Conservation (phyloP, 1,140 invertebrate species). For the Magallana gigas region DNA sequence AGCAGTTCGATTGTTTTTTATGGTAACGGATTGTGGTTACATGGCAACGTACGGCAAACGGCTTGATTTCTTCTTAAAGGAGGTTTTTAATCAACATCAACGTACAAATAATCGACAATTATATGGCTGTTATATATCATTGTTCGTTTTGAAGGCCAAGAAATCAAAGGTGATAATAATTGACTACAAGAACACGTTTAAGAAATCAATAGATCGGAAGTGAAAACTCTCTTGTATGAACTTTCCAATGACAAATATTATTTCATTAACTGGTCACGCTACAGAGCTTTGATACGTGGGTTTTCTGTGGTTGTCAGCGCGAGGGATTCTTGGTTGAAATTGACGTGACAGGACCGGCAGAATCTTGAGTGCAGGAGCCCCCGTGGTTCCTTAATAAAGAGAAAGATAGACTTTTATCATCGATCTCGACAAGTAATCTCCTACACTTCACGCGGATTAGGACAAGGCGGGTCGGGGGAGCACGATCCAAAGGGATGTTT, state of each 20-base stretch:
- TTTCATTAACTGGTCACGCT: neutral
- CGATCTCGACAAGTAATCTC: neutral
- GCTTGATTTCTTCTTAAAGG: neutral
- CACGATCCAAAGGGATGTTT: constrained; percentile 4
- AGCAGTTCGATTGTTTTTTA: neutral
- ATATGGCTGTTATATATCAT: neutral
- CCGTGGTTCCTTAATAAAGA: neutral
- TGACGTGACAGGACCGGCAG: neutral
- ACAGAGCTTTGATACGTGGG: neutral
- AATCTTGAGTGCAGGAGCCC: neutral
- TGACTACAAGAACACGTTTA: no score
- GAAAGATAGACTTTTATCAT: neutral
- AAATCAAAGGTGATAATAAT: no score
- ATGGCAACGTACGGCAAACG: neutral
- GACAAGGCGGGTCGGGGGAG: neutral
- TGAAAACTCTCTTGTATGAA: no score
- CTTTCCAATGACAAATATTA: no score
- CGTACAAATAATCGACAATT: neutral
- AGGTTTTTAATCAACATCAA: neutral
- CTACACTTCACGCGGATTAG: constrained; percentile 17
- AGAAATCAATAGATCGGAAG: no score
- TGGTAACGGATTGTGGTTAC: neutral
- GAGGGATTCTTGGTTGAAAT: neutral
- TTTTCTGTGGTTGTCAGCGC: neutral
- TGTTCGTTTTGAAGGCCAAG: neutral